Conservation (phyloP, 2,113 vertebrate genomes). For the Chaetura pelagica region DNA sequence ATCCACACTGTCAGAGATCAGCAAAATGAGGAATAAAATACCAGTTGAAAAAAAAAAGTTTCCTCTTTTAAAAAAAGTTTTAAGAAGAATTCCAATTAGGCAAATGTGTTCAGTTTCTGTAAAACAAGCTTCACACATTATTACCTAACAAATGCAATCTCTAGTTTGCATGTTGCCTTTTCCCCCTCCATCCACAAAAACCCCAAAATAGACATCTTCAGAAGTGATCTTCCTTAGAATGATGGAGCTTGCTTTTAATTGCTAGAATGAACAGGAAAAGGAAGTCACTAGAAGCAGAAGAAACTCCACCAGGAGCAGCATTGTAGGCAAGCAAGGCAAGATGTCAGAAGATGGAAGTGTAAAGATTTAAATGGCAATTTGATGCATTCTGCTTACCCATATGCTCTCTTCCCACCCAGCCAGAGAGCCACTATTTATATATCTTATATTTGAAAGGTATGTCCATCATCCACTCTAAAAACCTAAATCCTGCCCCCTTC, state of each 20-base stretch:
- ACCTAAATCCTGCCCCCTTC: constrained; percentile 21
- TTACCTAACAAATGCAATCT: constrained; percentile 5
- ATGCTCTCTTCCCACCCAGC: constrained; percentile 54
- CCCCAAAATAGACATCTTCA: constrained; percentile 16
- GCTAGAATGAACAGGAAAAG: constrained; percentile 12
- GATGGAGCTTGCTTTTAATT: constrained; percentile 48
- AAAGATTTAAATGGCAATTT: constrained; percentile 56
- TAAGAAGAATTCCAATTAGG: constrained; percentile 23
- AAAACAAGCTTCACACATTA: neutral
- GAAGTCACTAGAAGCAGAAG: constrained; percentile 29
- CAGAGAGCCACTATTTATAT: constrained; percentile 37
- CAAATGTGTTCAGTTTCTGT: neutral
- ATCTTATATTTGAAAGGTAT: constrained; percentile 35
- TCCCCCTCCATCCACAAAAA: constrained; percentile 23
- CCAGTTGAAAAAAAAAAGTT: neutral
- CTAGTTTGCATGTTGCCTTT: neutral
- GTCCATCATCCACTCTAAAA: constrained; percentile 35
- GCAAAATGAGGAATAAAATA: neutral
- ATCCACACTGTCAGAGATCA: neutral
- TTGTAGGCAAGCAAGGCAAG: constrained; percentile 38
- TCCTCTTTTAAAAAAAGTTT: neutral
- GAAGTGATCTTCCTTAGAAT: neutral
- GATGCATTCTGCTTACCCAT: constrained; percentile 55
- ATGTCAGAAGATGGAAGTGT: constrained; percentile 44
- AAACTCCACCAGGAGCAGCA: constrained; percentile 43